Conservation (phyloP, 2,888 invertebrate genomes). For the Poecilus cupreus region DNA sequence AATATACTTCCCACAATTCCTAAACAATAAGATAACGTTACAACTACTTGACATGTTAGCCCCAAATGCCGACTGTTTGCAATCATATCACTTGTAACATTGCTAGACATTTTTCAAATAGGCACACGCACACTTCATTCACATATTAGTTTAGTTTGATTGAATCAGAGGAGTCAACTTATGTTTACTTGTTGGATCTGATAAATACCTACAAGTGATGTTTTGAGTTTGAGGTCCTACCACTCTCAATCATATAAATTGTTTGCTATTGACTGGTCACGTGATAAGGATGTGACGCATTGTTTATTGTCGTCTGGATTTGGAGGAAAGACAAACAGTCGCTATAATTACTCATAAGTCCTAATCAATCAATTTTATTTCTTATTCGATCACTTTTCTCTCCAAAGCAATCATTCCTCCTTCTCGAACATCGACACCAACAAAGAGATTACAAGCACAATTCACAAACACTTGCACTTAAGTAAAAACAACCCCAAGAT, state of each 20-base stretch:
- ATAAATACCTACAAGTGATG: constrained; percentile 9
- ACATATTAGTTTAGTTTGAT: background rate
- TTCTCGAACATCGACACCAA: background rate
- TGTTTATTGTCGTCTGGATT: constrained; percentile 44
- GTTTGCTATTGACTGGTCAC: constrained; percentile 40
- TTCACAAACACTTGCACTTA: constrained; percentile 2
- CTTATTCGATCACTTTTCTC: background rate
- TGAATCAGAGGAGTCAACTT: background rate
- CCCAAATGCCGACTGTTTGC: background rate
- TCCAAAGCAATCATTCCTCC: background rate
- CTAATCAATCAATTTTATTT: constrained; percentile 1
- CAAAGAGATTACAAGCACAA: background rate
- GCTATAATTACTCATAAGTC: constrained; percentile 18
- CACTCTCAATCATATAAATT: constrained; percentile 32
- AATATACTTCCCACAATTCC: constrained; percentile 85
- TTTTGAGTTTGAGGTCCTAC: constrained; percentile 18
- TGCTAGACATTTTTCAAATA: constrained; percentile 10
- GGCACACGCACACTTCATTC: constrained; percentile 31
- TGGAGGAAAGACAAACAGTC: constrained; percentile 12
- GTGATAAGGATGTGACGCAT: constrained; percentile 40
- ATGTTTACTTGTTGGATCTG: constrained; percentile 26
- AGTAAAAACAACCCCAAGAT: background rate
- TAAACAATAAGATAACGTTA: constrained; percentile 77
- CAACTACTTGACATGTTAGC: constrained; percentile 68
- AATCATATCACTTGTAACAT: background rate